Percentiles rank a stretch among this genome's conserved stretches.
These are phyloP conservation scores for Hepsetus odoe DNA, from an alignment of 2,113 vertebrate species.

Conservation along the genomic window DNA sequence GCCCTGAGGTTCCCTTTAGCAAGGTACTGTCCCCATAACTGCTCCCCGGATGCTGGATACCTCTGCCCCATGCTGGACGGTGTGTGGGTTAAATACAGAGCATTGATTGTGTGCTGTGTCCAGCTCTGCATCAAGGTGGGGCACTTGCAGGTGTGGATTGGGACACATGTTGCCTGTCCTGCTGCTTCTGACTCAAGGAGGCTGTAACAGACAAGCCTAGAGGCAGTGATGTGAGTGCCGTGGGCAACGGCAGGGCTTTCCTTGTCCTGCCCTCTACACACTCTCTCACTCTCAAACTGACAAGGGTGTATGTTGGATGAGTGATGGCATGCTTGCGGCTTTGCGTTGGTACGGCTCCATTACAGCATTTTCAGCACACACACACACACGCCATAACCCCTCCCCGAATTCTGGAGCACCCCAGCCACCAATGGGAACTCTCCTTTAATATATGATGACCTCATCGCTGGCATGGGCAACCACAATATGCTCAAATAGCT, in stretches of 20 bases:
- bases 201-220: not conserved
- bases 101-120: too few species aligned
- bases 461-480: slow-evolving; percentile 65
- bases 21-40: too few species aligned
- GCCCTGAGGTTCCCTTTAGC: too few species aligned
- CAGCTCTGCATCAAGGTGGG: too few species aligned
- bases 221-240: not conserved
- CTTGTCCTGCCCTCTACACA: slow-evolving; percentile 1
- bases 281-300: slow-evolving; percentile 33
- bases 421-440: slow-evolving; percentile 56
- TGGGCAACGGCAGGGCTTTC: slow-evolving; percentile 22
- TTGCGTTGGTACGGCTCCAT: slow-evolving; percentile 54
- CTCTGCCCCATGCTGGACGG: too few species aligned
- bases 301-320: slow-evolving; percentile 63
- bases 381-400: slow-evolving; percentile 38
- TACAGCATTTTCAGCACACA: slow-evolving; percentile 56
- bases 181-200: too few species aligned
- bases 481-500: slow-evolving; percentile 38
- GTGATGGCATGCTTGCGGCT: slow-evolving; percentile 60
- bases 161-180: too few species aligned
- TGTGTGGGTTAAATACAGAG: too few species aligned
- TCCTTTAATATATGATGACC: slow-evolving; percentile 67
- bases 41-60: too few species aligned
- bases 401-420: slow-evolving; percentile 51
- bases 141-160: too few species aligned